Evolutionary conservation across 2,797 vertebrate species (phyloP).

Genomic region (Protonibea diacanthus): DNA sequence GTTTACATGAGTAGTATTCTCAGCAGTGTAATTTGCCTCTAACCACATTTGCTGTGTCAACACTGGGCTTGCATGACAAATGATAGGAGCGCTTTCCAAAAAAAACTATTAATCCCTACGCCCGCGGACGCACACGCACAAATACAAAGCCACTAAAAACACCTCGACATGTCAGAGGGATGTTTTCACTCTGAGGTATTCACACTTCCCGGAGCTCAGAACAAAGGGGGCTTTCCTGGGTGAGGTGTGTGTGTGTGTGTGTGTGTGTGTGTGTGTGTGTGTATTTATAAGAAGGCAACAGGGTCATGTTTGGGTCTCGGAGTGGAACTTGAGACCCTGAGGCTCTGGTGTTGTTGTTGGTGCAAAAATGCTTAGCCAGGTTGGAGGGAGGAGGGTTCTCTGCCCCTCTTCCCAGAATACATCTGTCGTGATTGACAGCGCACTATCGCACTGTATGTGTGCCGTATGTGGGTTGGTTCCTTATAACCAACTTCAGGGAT

Average conservation of each 20-base stretch:
- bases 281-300: constrained; percentile 11
- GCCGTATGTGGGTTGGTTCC: no score
- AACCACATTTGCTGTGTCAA: constrained; percentile 50
- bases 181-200: constrained; percentile 55
- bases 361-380: constrained; percentile 61
- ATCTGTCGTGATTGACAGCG: constrained; percentile 65
- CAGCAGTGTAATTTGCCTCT: constrained; percentile 4
- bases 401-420: constrained; percentile 65
- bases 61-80: constrained; percentile 27
- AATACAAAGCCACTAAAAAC: constrained; percentile 30
- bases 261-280: constrained; percentile 19
- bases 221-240: constrained; percentile 55
- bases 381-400: constrained; percentile 39
- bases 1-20: constrained; percentile 12
- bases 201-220: constrained; percentile 43
- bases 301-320: constrained; percentile 61
- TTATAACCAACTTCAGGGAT: constrained; percentile 39
- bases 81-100: constrained; percentile 24
- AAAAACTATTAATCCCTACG: constrained; percentile 11
- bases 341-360: constrained; percentile 38
- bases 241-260: constrained; percentile 28
- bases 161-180: constrained; percentile 31
- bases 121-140: neutral
- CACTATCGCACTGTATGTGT: constrained; percentile 17
- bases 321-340: constrained; percentile 54